Percentiles rank a stretch among this genome's conserved stretches.
Conservation (phyloP, 2,888 invertebrate species). For the Cantharis lateralis region DNA sequence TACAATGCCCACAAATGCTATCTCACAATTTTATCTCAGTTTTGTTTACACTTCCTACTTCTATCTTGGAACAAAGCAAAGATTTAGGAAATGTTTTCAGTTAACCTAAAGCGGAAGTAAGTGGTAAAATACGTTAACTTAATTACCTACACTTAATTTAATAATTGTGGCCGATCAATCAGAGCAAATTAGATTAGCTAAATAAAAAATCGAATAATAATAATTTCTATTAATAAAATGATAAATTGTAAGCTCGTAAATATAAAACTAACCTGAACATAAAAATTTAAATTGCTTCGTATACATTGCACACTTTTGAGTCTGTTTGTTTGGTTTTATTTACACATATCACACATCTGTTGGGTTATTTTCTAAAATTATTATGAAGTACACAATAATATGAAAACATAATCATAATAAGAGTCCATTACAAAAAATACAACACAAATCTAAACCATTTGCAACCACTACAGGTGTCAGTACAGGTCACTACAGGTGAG, state of each 20-base stretch:
- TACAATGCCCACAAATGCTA: neutral
- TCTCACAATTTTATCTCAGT: neutral
- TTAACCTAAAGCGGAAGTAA: conserved; percentile 1
- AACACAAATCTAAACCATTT: neutral
- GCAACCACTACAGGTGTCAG: neutral
- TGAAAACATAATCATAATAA: neutral
- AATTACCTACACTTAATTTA: neutral
- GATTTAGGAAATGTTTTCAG: neutral
- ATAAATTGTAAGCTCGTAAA: neutral
- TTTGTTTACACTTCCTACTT: neutral
- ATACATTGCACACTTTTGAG: neutral
- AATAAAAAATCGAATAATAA: neutral
- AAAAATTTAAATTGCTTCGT: neutral
- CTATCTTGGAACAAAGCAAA: neutral
- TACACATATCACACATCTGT: neutral
- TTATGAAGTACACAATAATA: neutral
- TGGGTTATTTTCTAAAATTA: neutral
- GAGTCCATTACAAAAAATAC: neutral
- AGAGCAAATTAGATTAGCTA: neutral
- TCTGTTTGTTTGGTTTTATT: neutral
- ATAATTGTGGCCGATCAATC: neutral
- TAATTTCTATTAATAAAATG: neutral
- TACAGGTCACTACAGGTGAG: conserved; percentile 1
- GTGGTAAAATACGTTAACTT: neutral
- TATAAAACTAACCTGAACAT: neutral